Evolutionary conservation across 2,888 invertebrate genomes (phyloP), one percentile per base, ranked within the genome.

Genomic region (Steromphala cineraria): DNA sequence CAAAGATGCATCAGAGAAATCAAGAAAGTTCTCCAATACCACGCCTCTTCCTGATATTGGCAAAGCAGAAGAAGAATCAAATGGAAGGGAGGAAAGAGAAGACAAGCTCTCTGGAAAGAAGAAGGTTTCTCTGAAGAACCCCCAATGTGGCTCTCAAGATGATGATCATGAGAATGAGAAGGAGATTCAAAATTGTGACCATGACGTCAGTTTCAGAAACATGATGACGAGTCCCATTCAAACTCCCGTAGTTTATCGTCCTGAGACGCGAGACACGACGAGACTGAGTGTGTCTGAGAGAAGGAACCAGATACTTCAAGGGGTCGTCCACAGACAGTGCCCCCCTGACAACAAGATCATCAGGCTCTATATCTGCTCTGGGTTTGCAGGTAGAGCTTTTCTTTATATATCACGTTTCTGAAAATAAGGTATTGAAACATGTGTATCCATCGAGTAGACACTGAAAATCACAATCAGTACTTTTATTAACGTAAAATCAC

Each of bases 361-460:
- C n/a, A 84, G 85, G 19, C 75, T 92, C 13, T 92, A 89, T 77
- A 53, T 92, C 71, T 85, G 87, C 62, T 87, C 90, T 2, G 90
- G 89, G 17, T 89, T 87, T 56, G 83, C 86, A 84, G 92, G 91
- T 91, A 85, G 78, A 13, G 7, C 13, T 13, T 1, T 10, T 36
- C 2, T 36, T 36, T 36, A 36, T 36, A 36, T 36, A 36, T 36
- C 4, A 36, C 2, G 36, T 36, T 36, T 7, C 4, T 36, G 36
- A 4, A 7, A 36, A 36, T 36, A 36, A 36, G 7, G n/a, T n/a
- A 36, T 80, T 56, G 19, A 4, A 53, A 71, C 53, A 19, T 8
- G 15, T 5, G 31, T 17, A 13, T 52, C 8, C 55, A 55, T 55
- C 4, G 8, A 8, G 21, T n/a, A 55, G 55, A 55, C 21, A 19